Conservation (phyloP, 2,888 invertebrate genomes). For the Chrysopilus asiliformis region DNA sequence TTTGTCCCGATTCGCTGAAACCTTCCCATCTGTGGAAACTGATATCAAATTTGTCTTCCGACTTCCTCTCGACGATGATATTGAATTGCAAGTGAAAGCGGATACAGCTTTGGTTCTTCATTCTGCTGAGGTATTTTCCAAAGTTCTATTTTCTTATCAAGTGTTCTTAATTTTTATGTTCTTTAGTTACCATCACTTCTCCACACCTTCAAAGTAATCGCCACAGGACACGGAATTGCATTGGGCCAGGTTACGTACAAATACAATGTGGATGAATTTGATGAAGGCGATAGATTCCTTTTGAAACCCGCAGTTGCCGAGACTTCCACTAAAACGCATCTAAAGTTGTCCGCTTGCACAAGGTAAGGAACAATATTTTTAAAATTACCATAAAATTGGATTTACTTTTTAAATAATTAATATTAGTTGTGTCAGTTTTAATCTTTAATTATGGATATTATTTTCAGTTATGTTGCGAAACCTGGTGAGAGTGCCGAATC, state of each 20-base stretch:
- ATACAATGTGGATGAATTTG: conserved; percentile 76
- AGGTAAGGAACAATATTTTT: too few relatives aligned
- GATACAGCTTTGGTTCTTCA: conserved; percentile 75
- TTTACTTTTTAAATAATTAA: too few relatives aligned
- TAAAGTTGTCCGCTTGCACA: too few relatives aligned
- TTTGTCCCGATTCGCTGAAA: conserved; percentile 40
- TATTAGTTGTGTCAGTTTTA: too few relatives aligned
- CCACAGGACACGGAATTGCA: conserved; percentile 69
- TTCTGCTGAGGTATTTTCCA: conserved; percentile 47
- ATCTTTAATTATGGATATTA: too few relatives aligned
- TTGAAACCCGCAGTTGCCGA: too few relatives aligned
- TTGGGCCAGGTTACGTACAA: conserved; percentile 65
- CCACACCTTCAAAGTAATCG: conserved; percentile 56
- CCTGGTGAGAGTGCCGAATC: too few relatives aligned
- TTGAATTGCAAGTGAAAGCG: conserved; percentile 52
- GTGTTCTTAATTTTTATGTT: neutral
- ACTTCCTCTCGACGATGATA: conserved; percentile 36
- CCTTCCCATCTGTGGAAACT: conserved; percentile 39
- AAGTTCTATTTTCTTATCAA: too few relatives aligned
- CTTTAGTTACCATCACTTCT: conserved; percentile 32
- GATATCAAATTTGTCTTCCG: conserved; percentile 44
- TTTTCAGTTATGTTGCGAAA: too few relatives aligned
- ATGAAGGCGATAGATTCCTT: too few relatives aligned
- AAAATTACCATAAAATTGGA: too few relatives aligned
- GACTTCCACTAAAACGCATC: too few relatives aligned